These are phyloP conservation scores for Agapornis canus DNA, from an alignment of 2,797 vertebrate genomes.

Conservation along the genomic window DNA sequence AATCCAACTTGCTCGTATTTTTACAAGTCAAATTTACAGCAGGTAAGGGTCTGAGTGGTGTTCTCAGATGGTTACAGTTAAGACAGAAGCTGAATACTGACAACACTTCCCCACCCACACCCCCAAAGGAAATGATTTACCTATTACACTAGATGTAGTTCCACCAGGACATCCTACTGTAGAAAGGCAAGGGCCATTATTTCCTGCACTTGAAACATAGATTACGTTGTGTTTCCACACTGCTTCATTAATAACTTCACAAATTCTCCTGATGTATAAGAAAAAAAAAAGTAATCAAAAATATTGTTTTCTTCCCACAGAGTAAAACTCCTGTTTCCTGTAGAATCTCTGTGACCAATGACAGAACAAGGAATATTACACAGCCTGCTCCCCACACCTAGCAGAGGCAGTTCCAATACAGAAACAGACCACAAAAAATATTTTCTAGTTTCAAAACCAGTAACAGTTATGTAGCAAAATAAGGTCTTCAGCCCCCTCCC, in stretches of 20 bases:
- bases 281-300: background rate
- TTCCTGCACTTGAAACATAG: constrained; percentile 97
- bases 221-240: constrained; percentile 97
- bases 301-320: background rate
- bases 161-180: constrained; percentile 98
- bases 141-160: constrained; percentile 94
- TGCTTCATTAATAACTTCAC: constrained; percentile 96
- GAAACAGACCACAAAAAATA: background rate
- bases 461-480: background rate
- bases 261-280: constrained; percentile 87
- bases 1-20: background rate
- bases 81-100: background rate
- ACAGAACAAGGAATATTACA: background rate
- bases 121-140: constrained; percentile 67
- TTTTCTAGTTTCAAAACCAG: background rate
- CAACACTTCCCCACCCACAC: background rate
- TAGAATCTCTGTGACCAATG: background rate
- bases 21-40: background rate
- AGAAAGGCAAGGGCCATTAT: constrained; percentile 96
- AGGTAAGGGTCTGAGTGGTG: background rate
- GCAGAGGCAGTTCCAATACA: background rate
- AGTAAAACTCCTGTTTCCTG: background rate
- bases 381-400: background rate
- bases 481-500: background rate
- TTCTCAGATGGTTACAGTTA: background rate